Evolutionary conservation across 2,888 invertebrate species (phyloP).

Genomic region (Leptinotarsa peninsularis): DNA sequence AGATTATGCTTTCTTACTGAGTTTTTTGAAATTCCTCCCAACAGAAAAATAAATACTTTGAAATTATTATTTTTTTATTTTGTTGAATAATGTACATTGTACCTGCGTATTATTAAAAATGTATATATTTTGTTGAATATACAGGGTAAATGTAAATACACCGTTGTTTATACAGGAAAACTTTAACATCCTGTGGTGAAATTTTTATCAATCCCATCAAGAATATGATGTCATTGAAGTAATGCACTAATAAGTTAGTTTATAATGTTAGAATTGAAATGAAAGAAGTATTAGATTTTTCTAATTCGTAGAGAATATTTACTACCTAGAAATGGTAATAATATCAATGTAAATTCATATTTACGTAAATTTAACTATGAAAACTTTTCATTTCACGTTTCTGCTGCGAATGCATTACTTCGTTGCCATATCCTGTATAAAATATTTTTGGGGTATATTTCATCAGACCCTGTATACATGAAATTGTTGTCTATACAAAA

Average conservation of each 20-base stretch:
- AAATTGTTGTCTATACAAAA: slow-evolving; percentile 22
- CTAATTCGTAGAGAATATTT: too few relatives aligned
- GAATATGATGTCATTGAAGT: background rate
- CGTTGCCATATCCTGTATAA: background rate
- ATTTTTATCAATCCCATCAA: too few relatives aligned
- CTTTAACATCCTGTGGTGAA: background rate
- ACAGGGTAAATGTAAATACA: slow-evolving; percentile 21
- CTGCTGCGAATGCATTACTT: background rate
- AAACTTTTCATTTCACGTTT: too few relatives aligned
- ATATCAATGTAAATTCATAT: too few relatives aligned
- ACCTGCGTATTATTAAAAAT: slow-evolving; percentile 42
- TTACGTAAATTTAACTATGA: too few relatives aligned
- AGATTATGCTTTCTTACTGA: slow-evolving; percentile 1
- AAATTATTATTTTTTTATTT: slow-evolving; percentile 23
- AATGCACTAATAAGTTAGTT: background rate
- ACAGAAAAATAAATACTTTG: slow-evolving; percentile 29
- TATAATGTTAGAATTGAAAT: too few relatives aligned
- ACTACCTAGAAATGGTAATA: too few relatives aligned
- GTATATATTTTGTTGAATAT: slow-evolving; percentile 50
- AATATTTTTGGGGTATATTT: background rate
- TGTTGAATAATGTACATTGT: slow-evolving; percentile 32
- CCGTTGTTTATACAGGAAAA: slow-evolving; percentile 26
- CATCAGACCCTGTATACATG: slow-evolving; percentile 12
- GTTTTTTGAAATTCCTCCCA: slow-evolving; percentile 8
- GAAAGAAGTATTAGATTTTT: too few relatives aligned